Percentiles rank a stretch among this genome's conserved stretches.
Conservation (phyloP, 2,113 vertebrate genomes). For the Pheucticus melanocephalus region DNA sequence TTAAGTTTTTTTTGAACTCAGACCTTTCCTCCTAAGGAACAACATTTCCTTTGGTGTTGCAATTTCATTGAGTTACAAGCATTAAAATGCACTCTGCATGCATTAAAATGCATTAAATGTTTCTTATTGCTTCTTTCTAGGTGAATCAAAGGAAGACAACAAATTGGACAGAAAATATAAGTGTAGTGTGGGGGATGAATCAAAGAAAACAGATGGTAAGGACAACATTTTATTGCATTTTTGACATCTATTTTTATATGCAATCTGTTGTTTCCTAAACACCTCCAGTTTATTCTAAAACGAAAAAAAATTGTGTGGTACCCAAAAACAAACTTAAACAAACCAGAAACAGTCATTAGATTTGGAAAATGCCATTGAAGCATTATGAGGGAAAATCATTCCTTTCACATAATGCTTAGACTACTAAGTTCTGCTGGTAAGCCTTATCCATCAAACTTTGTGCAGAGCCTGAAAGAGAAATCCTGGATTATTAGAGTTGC, state of each 20-base stretch:
- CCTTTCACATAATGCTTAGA: background rate
- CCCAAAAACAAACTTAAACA: background rate
- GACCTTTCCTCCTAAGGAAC: background rate
- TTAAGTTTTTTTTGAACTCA: background rate
- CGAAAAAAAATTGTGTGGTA: background rate
- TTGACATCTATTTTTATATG: background rate
- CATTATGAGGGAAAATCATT: background rate
- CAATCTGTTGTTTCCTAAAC: background rate
- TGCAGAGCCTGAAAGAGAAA: background rate
- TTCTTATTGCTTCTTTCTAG: slow-evolving; percentile 66
- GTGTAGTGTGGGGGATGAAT: slow-evolving; percentile 46
- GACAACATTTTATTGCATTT: background rate
- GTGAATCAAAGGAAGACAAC: slow-evolving; percentile 73
- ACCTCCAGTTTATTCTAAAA: background rate
- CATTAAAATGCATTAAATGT: background rate
- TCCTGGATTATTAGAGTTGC: background rate
- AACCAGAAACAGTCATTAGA: background rate
- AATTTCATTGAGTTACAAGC: background rate
- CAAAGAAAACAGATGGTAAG: slow-evolving; percentile 79
- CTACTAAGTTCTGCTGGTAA: background rate
- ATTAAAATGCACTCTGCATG: background rate
- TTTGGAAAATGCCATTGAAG: background rate
- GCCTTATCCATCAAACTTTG: background rate
- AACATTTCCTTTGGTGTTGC: background rate
- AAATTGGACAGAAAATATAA: slow-evolving; percentile 73